Evolutionary conservation across 2,113 vertebrate genomes (phyloP).

Genomic region (Piaya cayana): DNA sequence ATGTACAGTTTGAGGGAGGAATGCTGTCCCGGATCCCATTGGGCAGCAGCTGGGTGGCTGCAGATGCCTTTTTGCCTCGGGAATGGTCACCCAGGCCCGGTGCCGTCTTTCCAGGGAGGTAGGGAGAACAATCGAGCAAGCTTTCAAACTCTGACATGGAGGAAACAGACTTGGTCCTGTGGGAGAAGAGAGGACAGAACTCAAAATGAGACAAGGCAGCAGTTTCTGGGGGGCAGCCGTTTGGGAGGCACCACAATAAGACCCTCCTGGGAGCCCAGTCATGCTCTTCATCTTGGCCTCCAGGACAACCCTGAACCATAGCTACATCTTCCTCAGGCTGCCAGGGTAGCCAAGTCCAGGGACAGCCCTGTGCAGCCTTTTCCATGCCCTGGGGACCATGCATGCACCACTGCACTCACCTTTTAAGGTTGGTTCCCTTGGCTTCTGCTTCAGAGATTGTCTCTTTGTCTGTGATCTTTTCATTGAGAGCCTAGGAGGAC

Average conservation of each 20-base stretch:
- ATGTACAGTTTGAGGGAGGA: slow-evolving; percentile 81
- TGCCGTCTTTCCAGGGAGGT: slow-evolving; percentile 68
- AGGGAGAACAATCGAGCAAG: slow-evolving; percentile 83
- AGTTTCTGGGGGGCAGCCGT: rapidly evolving
- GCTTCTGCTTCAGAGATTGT: slow-evolving; percentile 78
- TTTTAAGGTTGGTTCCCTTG: slow-evolving; percentile 83
- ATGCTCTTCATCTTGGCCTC: not conserved
- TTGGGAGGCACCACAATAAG: not conserved
- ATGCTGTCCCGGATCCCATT: slow-evolving; percentile 68
- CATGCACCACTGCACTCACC: slow-evolving; percentile 69
- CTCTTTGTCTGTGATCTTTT: slow-evolving; percentile 81
- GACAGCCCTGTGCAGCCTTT: not conserved
- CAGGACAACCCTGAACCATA: not conserved
- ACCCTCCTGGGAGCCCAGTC: not conserved
- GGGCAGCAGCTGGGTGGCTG: slow-evolving; percentile 53
- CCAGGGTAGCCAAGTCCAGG: not conserved
- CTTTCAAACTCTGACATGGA: slow-evolving; percentile 85
- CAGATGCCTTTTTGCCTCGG: slow-evolving; percentile 67
- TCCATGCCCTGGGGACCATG: rapidly evolving
- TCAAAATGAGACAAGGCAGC: not conserved
- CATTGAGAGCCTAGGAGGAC: slow-evolving; percentile 76
- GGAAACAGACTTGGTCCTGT: slow-evolving; percentile 86
- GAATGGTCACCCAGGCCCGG: slow-evolving; percentile 61
- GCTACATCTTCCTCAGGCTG: rapidly evolving
- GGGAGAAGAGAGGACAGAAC: not conserved